Base-by-base conservation (phyloP, 2,113 vertebrate genomes). In the Oostethus manadensis region DNA sequence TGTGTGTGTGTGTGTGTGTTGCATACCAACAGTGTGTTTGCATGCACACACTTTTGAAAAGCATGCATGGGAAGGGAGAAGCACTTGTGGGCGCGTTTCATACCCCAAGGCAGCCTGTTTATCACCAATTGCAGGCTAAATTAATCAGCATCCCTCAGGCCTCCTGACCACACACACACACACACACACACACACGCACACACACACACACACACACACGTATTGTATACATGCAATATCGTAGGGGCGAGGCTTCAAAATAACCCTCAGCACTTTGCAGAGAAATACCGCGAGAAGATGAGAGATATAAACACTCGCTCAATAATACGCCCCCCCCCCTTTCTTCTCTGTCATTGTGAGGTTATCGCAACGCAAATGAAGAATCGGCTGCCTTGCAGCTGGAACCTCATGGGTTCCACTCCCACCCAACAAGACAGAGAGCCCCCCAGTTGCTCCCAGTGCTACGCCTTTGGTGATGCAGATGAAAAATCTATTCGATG, bases 141-240 rank as follows among this genome's bases (percentile, higher is more conserved):
- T 87, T 75, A 87, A 87, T 87, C 80, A 85, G 66, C 7, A 57
- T 47, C 72, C 83, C 81, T 75, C 71, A 69, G 81, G 80, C 73
- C 64, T 78, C 68, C 66, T 83, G 78, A 79, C 76, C 56, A 67
- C 43, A 63, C 35, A 55, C 54, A 44, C 53, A 66, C 62, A 60
- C 40, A 55, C 35, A 23, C 23, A 21, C 55, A 48, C 26, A 62
- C 45, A 18, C 54, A 53, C 56, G 45, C 29, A 56, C 57, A 67
- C 55, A 38, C 56, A 64, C 43, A 63, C 38, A 56, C 54, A 38
- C 54, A 66, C 62, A 60, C 40, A 50, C 35, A n/a, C 62, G 73
- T 71, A 60, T 15, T 46, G 66, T 79, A 70, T n/a, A 42, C 8
- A 7, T 33, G 29, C 70, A 81, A 74, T 78, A 73, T 71, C 74